phyloP scores from a whole-genome alignment of 2,797 vertebrate species.

The Sebastiscus albofasciatus region DNA sequence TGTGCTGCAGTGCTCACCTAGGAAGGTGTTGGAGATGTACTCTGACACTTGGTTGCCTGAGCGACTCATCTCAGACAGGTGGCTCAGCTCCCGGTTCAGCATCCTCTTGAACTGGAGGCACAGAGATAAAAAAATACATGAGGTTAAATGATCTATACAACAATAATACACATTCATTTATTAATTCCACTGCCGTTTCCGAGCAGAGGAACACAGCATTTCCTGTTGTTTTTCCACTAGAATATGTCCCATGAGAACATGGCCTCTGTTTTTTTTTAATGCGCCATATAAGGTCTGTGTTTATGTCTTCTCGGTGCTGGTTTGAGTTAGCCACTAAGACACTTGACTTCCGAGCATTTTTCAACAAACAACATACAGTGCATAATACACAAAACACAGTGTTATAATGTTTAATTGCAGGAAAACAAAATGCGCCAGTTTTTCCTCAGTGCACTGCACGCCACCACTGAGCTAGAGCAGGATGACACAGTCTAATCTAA shows the following conservation, averaged over 20 bases:
- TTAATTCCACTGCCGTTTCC: not conserved
- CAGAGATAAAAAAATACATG: not conserved
- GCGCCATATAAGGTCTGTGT: constrained; percentile 41
- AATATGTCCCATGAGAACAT: constrained; percentile 31
- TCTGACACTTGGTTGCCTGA: constrained; percentile 99
- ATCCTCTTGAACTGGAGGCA: constrained; percentile 96
- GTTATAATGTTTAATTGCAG: not conserved
- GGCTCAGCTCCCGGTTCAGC: constrained; percentile 97
- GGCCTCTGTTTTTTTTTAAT: constrained; percentile 15
- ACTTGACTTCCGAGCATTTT: not conserved
- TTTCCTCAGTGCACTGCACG: not conserved
- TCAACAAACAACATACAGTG: constrained; percentile 21
- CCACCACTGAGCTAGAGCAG: not conserved
- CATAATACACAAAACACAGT: not conserved
- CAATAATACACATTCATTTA: not conserved
- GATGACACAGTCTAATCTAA: constrained; percentile 7
- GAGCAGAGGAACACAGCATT: constrained; percentile 14
- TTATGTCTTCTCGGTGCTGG: constrained; percentile 1
- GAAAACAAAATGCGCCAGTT: constrained; percentile 13
- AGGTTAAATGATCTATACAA: not conserved
- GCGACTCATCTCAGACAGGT: constrained; percentile 98
- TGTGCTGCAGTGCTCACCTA: constrained; percentile 86
- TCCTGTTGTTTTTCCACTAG: constrained; percentile 57
- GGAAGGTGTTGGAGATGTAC: constrained; percentile 98
- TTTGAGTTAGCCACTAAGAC: constrained; percentile 12